Evolutionary conservation across 1,140 invertebrate genomes (phyloP).

Genomic region (Calycopis cecrops): DNA sequence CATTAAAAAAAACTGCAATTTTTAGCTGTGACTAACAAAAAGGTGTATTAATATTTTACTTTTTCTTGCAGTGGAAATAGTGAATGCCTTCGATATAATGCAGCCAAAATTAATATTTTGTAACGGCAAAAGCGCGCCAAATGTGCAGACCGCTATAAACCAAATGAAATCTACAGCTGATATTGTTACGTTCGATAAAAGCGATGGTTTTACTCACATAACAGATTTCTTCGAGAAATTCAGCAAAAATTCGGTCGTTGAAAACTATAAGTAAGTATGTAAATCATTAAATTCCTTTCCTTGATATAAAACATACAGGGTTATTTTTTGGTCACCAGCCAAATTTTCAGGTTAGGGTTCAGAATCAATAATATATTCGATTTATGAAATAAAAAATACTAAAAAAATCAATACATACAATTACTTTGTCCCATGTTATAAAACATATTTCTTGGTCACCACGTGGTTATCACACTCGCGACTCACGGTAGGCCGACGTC

Average conservation of each 20-base stretch:
- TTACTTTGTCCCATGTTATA: no score
- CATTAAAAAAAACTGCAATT: no score
- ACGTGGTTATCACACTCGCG: no score
- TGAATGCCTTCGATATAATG: slow-evolving; percentile 33
- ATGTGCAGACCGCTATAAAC: slow-evolving; percentile 46
- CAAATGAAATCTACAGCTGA: slow-evolving; percentile 35
- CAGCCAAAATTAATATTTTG: slow-evolving; percentile 56
- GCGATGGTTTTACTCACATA: slow-evolving; percentile 43
- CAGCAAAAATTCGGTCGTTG: slow-evolving; percentile 29
- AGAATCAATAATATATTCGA: no score
- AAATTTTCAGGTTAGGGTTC: no score
- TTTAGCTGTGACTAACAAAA: no score
- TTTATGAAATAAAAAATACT: no score
- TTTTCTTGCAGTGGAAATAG: slow-evolving; percentile 41
- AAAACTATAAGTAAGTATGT: slow-evolving; percentile 44
- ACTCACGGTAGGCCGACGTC: no score
- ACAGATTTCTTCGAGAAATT: slow-evolving; percentile 41
- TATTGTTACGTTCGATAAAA: slow-evolving; percentile 58
- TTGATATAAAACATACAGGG: not conserved
- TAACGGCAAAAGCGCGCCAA: slow-evolving; percentile 47
- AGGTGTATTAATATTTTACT: not conserved
- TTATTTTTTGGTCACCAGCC: no score
- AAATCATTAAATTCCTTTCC: no score
- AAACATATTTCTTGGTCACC: no score
- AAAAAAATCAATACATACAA: no score